Conservation (phyloP, 2,797 vertebrate genomes). For the Darevskia mixta region DNA sequence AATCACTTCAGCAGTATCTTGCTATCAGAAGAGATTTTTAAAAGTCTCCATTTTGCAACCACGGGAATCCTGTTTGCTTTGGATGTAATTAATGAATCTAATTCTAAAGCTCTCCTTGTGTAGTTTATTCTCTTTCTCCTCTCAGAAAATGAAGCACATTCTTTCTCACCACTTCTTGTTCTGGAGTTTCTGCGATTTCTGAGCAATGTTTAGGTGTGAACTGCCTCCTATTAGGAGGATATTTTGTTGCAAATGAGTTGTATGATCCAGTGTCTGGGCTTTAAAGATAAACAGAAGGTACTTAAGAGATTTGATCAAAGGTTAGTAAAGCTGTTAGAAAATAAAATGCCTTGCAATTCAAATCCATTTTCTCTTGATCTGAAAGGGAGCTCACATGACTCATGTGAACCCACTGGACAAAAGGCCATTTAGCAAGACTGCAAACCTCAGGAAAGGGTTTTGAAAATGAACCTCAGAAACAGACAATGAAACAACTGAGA, state of each 20-base stretch:
- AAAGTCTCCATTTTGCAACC: conserved; percentile 49
- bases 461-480: neutral
- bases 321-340: conserved; percentile 39
- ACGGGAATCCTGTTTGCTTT: conserved; percentile 57
- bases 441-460: neutral
- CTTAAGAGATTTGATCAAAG: conserved; percentile 47
- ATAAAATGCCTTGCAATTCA: neutral
- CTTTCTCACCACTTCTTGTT: conserved; percentile 45
- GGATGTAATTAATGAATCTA: conserved; percentile 49
- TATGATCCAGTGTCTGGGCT: conserved; percentile 41
- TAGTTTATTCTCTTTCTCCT: conserved; percentile 30
- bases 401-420: neutral
- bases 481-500: neutral
- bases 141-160: conserved; percentile 33
- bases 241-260: conserved; percentile 29
- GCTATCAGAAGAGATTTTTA: conserved; percentile 45
- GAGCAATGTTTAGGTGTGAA: conserved; percentile 40
- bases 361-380: neutral
- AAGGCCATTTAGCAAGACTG: neutral
- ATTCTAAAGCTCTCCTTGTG: conserved; percentile 48
- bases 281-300: conserved; percentile 62
- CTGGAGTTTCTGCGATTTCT: conserved; percentile 51
- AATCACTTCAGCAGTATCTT: conserved; percentile 41
- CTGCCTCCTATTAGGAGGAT: conserved; percentile 35
- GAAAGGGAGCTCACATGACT: neutral